Conservation (phyloP, 37 sponge, comb jelly and placozoan species). For the Beroe ovata region DNA sequence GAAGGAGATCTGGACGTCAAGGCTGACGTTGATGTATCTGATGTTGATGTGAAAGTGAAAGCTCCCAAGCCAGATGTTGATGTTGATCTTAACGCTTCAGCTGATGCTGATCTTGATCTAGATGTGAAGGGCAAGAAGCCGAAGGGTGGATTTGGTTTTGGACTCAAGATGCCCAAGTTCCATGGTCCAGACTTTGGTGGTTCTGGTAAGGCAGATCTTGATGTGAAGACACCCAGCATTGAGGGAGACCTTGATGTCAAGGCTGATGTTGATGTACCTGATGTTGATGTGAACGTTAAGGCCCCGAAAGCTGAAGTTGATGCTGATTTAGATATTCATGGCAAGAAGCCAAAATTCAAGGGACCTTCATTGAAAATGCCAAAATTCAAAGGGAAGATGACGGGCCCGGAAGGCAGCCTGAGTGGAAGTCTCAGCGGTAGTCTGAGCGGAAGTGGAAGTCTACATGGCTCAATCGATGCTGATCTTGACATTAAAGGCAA, state of each 20-base stretch:
- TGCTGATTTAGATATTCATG: constrained; percentile 30
- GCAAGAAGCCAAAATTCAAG: background rate
- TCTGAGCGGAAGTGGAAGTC: background rate
- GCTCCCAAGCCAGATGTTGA: background rate
- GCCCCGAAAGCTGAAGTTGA: background rate
- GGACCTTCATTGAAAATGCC: constrained; percentile 7
- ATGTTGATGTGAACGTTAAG: constrained; percentile 23
- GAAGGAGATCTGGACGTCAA: background rate
- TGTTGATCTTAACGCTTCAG: background rate
- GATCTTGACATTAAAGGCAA: constrained; percentile 11
- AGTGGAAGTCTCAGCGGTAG: constrained; percentile 52
- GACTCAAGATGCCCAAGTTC: background rate
- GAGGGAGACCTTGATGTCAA: background rate
- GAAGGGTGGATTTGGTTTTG: background rate
- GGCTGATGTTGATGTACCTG: constrained; percentile 5
- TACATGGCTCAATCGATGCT: background rate
- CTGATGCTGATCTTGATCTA: constrained; percentile 1
- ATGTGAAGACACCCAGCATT: constrained; percentile 3
- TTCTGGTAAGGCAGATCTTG: constrained; percentile 8
- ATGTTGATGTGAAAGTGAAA: constrained; percentile 16
- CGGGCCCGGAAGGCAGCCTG: constrained; percentile 23
- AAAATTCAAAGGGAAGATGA: constrained; percentile 27
- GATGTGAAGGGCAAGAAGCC: constrained; percentile 13
- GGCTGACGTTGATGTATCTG: constrained; percentile 37
- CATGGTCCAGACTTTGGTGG: background rate